A percentile compares a stretch with the other conserved stretches of the same genome.
Conservation (phyloP, 2,888 invertebrate genomes). For the Orthosia gothica region DNA sequence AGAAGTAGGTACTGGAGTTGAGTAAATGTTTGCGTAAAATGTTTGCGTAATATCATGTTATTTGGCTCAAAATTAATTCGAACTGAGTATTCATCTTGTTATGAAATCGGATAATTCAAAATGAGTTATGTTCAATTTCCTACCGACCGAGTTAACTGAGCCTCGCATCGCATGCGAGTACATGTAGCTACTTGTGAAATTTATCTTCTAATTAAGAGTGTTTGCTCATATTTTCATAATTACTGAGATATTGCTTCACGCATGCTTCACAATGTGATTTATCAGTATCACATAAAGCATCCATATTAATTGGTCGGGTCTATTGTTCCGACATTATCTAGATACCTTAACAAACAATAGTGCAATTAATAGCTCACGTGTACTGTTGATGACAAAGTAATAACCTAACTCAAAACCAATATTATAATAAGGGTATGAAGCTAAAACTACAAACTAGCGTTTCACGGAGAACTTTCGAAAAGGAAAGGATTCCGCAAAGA, state of each 20-base stretch:
- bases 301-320: constrained; percentile 61
- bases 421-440: constrained; percentile 49
- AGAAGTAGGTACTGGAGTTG: constrained; percentile 38
- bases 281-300: constrained; percentile 48
- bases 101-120: constrained; percentile 69
- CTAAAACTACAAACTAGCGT: constrained; percentile 57
- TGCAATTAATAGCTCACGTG: constrained; percentile 19
- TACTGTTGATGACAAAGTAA: constrained; percentile 3
- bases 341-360: constrained; percentile 15
- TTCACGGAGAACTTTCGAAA: constrained; percentile 68
- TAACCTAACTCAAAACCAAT: constrained; percentile 15
- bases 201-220: constrained; percentile 71
- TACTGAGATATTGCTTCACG: constrained; percentile 61
- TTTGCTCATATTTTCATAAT: constrained; percentile 70
- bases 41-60: constrained; percentile 52
- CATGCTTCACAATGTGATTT: constrained; percentile 54
- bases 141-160: constrained; percentile 59
- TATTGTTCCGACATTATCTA: too few relatives aligned
- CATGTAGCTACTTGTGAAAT: constrained; percentile 66
- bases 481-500: constrained; percentile 78
- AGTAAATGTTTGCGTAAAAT: constrained; percentile 48
- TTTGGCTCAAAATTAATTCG: constrained; percentile 62
- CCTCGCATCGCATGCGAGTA: constrained; percentile 61
- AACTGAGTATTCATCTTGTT: constrained; percentile 65
- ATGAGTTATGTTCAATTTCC: constrained; percentile 74